Base-by-base conservation (phyloP, 92 coral and sea anemone genomes). In the Blastomussa wellsi region DNA sequence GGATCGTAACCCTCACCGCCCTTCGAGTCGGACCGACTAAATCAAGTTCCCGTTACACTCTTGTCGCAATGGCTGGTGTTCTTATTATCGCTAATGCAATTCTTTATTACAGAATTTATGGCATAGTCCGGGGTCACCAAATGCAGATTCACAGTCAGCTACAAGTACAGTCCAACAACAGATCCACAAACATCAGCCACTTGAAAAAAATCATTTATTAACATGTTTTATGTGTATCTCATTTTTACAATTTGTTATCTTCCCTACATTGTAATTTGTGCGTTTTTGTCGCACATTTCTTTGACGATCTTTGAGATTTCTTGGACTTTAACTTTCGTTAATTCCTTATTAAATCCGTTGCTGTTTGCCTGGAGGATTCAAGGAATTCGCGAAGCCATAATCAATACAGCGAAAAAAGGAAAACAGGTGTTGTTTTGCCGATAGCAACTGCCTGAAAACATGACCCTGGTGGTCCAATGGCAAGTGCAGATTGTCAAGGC, bases 71-170 rank as follows among this genome's bases (percentile, higher is more conserved):
- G 49, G 49, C 7, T 44, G 11, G 49, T 44, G 11, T 44, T 3
- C 7, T 8, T 8, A 44, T 44, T 44, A 44, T 44, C 12, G 49
- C 49, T 13, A 44, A 44, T 44, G 49, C 35, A 28, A 22, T 38
- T 1, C 52, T 72, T 19, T 72, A 72, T n/a, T 72, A 44, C 77
- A 39, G 38, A 44, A 37, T 72, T 72, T 72, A 72, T 12, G 31
- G n/a, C 53, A 44, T 72, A 38, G 77, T 72, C 13, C 36, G 77
- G n/a, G 29, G 24, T 38, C 77, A 72, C 38, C 77, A 38, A 37
- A 42, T 37, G 10, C 77, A 72, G n/a, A 38, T 72, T 38, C 4
- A 22, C 29, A 72, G 9, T 38, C 77, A 37, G 53, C 20, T 11
- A 0, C 52, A 19, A 39, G 53, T 20, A 11, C 51, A 11, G 32